Evolutionary conservation across 2,888 invertebrate species (phyloP).

Genomic region (Stenodema calcarata): DNA sequence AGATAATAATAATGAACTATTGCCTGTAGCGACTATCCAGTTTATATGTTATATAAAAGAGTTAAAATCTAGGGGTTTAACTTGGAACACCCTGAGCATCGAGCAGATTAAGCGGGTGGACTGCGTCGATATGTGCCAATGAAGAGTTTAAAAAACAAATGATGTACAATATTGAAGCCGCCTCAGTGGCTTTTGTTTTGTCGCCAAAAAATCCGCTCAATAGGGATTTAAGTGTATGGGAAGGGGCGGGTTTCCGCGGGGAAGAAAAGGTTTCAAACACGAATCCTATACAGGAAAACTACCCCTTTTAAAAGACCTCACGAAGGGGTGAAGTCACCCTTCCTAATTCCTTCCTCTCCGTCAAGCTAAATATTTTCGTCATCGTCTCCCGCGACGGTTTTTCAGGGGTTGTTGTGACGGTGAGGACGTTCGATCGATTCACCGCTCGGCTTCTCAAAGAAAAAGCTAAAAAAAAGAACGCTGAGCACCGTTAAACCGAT

Average conservation of each 20-base stretch:
- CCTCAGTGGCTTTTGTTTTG: too few species aligned
- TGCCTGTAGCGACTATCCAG: too few species aligned
- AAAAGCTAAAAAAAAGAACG: not conserved
- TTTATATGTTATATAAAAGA: too few species aligned
- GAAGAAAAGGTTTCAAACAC: not conserved
- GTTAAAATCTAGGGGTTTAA: too few species aligned
- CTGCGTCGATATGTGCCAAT: too few species aligned
- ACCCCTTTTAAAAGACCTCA: slow-evolving; percentile 4
- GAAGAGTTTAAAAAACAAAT: too few species aligned
- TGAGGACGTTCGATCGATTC: not conserved
- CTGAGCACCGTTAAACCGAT: slow-evolving; percentile 1
- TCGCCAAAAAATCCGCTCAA: not conserved
- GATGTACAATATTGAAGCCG: too few species aligned
- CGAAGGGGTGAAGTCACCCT: slow-evolving; percentile 27
- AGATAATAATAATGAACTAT: too few species aligned
- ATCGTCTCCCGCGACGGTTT: not conserved
- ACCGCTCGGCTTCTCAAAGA: not conserved
- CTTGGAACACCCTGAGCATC: too few species aligned
- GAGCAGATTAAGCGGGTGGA: too few species aligned
- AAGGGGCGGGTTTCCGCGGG: not conserved
- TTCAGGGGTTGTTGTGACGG: not conserved
- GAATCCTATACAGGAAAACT: not conserved
- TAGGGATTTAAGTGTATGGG: not conserved
- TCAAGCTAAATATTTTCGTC: slow-evolving; percentile 42
- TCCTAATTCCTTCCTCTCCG: slow-evolving; percentile 27